These are phyloP conservation scores for Gastracanthus pulcherrimus DNA, from an alignment of 2,888 invertebrate genomes.

Conservation along the genomic window DNA sequence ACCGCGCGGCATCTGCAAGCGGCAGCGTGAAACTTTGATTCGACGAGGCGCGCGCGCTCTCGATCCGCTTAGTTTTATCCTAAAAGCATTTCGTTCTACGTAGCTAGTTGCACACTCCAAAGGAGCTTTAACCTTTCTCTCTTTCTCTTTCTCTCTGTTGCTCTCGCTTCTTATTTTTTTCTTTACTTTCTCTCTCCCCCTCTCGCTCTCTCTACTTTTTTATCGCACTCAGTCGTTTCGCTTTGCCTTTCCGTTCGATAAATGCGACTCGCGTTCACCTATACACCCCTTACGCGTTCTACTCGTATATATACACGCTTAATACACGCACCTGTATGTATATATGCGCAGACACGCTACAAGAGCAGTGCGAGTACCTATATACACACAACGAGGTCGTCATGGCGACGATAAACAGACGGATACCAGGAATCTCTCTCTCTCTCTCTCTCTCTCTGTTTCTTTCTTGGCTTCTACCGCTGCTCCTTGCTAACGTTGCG, in stretches of 20 bases:
- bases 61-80: conserved; percentile 58
- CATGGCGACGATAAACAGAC: conserved; percentile 56
- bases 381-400: conserved; percentile 30
- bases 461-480: not conserved
- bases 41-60: not conserved
- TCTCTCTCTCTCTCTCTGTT: not conserved
- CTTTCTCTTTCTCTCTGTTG: not conserved
- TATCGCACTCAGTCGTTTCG: conserved; percentile 24
- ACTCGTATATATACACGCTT: not conserved
- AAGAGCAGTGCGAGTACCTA: not conserved
- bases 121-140: conserved; percentile 40
- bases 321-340: not conserved
- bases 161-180: not conserved
- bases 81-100: conserved; percentile 55
- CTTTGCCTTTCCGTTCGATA: conserved; percentile 49
- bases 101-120: conserved; percentile 36
- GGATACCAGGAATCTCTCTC: conserved; percentile 32
- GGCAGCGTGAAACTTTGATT: conserved; percentile 50
- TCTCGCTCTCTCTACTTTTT: not conserved
- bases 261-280: too few species aligned
- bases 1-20: conserved; percentile 30
- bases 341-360: not conserved
- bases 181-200: not conserved
- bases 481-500: not conserved
- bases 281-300: conserved; percentile 1